These are phyloP conservation scores for Anguilla marmorata DNA, from an alignment of 2,797 vertebrate species.

Conservation along the genomic window DNA sequence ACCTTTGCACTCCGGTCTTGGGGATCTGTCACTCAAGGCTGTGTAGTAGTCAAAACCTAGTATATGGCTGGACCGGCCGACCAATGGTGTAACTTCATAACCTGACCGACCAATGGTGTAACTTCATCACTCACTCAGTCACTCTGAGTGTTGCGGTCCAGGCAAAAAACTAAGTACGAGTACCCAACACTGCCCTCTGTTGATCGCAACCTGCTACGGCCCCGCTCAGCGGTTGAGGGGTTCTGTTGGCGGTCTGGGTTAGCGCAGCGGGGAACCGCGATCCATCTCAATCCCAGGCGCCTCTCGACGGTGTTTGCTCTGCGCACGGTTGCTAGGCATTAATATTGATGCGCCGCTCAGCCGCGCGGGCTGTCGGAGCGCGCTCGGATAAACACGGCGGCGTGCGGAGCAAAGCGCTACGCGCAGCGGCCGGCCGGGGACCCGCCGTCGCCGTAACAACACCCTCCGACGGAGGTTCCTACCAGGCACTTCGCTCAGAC, in stretches of 20 bases:
- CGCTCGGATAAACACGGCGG: constrained; percentile 18
- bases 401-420: neutral
- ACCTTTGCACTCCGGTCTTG: neutral
- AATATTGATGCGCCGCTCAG: constrained; percentile 18
- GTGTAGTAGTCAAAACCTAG: neutral
- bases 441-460: neutral
- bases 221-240: neutral
- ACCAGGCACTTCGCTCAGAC: neutral
- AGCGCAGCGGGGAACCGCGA: neutral
- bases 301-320: neutral
- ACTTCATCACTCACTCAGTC: too few species aligned
- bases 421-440: neutral
- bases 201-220: neutral
- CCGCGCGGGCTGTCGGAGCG: neutral
- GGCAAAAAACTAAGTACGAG: too few species aligned
- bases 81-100: too few species aligned
- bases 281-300: neutral
- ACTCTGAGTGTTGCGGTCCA: too few species aligned
- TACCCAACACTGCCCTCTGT: constrained; percentile 19
- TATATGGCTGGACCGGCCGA: too few species aligned
- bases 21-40: constrained; percentile 17
- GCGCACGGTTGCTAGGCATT: neutral
- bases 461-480: neutral
- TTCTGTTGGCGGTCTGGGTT: neutral
- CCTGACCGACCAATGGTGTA: too few species aligned